Conservation (phyloP, 1,140 invertebrate species). For the Lucilia sericata region DNA sequence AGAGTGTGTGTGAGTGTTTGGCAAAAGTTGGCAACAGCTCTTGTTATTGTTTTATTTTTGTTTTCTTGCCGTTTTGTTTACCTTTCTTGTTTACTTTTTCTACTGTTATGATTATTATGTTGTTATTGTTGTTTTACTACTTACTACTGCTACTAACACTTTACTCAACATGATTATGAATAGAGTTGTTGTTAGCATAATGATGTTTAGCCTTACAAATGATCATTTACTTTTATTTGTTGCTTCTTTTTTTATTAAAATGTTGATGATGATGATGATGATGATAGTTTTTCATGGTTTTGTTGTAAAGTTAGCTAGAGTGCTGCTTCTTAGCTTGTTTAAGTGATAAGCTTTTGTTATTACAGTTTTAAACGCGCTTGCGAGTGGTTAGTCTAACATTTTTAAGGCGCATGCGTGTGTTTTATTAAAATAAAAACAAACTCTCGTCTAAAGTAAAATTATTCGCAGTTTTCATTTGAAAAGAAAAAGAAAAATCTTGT, state of each 20-base stretch:
- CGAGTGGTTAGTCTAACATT: neutral
- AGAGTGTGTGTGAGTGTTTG: no score
- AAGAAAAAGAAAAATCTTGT: neutral
- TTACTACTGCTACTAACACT: neutral
- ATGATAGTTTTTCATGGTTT: neutral
- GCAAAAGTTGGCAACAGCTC: neutral
- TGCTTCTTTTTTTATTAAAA: no score
- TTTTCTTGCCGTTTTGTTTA: neutral
- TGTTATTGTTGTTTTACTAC: neutral
- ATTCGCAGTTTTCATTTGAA: no score
- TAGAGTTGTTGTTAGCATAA: no score
- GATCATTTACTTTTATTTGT: neutral
- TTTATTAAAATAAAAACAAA: no score
- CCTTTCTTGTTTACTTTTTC: conserved; percentile 25
- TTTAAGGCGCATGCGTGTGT: conserved; percentile 6
- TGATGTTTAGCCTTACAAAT: no score
- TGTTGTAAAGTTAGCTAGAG: no score
- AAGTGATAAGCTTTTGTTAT: conserved; percentile 43
- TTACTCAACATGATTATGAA: neutral
- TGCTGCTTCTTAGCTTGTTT: conserved; percentile 26
- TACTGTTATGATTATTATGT: neutral
- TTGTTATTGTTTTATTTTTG: neutral
- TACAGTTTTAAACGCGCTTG: conserved; percentile 40
- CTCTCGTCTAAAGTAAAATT: no score
- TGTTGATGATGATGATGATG: neutral